These are phyloP conservation scores for Pomacea canaliculata DNA, from an alignment of 2,888 invertebrate species.

Conservation along the genomic window DNA sequence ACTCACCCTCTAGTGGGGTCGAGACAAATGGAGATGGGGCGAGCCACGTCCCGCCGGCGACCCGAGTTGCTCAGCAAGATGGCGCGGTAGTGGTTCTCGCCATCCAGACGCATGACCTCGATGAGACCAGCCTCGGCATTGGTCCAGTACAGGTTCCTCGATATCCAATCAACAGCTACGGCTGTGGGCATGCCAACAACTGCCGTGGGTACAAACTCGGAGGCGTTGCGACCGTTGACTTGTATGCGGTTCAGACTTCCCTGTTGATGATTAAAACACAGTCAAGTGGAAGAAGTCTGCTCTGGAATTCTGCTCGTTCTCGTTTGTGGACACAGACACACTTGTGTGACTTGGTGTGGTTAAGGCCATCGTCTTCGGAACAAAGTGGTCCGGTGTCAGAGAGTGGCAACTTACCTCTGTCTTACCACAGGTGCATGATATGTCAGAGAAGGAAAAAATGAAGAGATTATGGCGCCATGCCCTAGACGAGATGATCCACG, in stretches of 20 bases:
- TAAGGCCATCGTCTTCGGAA: not conserved
- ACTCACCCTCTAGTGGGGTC: constrained; percentile 90
- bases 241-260: constrained; percentile 35
- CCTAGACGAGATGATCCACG: too few species aligned
- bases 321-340: not conserved
- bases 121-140: constrained; percentile 85
- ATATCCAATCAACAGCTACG: constrained; percentile 96
- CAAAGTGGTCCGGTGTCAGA: too few species aligned
- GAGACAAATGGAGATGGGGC: constrained; percentile 87
- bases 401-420: too few species aligned
- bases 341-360: not conserved
- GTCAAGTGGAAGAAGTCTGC: not conserved
- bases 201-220: constrained; percentile 80
- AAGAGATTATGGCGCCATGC: too few species aligned
- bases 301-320: not conserved
- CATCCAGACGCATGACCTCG: constrained; percentile 78
- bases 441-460: too few species aligned
- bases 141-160: constrained; percentile 92
- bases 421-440: too few species aligned
- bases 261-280: constrained; percentile 18
- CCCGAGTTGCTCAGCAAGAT: constrained; percentile 92
- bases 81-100: constrained; percentile 84
- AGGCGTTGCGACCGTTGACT: constrained; percentile 81
- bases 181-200: constrained; percentile 86
- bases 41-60: constrained; percentile 85